These are phyloP conservation scores for Lophius piscatorius DNA, from an alignment of 2,113 vertebrate species.

Conservation along the genomic window DNA sequence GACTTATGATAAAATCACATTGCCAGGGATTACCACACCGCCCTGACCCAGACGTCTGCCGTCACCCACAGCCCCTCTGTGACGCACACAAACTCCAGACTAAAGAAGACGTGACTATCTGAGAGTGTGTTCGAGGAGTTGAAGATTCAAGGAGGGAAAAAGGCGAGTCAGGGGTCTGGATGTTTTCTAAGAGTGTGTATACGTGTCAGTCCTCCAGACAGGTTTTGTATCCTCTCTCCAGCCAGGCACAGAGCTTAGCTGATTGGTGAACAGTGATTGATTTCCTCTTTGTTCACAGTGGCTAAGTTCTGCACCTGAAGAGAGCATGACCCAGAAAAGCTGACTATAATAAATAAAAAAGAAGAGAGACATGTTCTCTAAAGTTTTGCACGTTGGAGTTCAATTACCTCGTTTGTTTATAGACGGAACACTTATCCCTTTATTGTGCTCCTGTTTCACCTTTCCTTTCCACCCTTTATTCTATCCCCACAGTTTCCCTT, in stretches of 20 bases:
- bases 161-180: slow-evolving; percentile 17
- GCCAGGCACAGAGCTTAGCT: slow-evolving; percentile 99
- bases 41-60: slow-evolving; percentile 86
- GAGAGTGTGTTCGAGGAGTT: slow-evolving; percentile 41
- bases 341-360: slow-evolving; percentile 68
- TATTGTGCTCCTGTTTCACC: slow-evolving; percentile 10
- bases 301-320: slow-evolving; percentile 99
- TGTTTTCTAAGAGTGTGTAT: slow-evolving; percentile 14
- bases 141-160: slow-evolving; percentile 30
- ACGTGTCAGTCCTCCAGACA: slow-evolving; percentile 14
- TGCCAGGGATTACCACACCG: slow-evolving; percentile 99
- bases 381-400: slow-evolving; percentile 17
- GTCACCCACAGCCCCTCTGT: slow-evolving; percentile 70
- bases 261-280: slow-evolving; percentile 99
- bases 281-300: slow-evolving; percentile 99
- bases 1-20: slow-evolving; percentile 99
- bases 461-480: not conserved
- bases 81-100: slow-evolving; percentile 27
- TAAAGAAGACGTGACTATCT: slow-evolving; percentile 62
- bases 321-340: slow-evolving; percentile 82
- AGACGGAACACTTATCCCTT: slow-evolving; percentile 1
- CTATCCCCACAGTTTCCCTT: not conserved
- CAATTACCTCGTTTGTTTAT: slow-evolving; percentile 20
- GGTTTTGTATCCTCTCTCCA: slow-evolving; percentile 85
- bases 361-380: slow-evolving; percentile 14